These are phyloP conservation scores for Scleropages formosus DNA, from an alignment of 2,797 vertebrate genomes.

Conservation along the genomic window DNA sequence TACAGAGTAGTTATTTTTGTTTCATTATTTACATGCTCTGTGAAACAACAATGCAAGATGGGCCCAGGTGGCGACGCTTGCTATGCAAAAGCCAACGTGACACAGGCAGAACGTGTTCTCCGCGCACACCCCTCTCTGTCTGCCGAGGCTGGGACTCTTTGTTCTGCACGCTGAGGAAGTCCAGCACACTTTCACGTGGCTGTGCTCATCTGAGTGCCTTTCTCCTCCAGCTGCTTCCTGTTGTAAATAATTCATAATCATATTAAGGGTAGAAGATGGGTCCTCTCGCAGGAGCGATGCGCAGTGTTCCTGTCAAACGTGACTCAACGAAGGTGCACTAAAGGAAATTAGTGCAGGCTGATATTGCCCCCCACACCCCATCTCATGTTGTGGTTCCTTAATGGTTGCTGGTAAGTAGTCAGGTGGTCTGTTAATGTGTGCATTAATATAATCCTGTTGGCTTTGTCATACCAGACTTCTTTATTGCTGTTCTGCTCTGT, in stretches of 20 bases:
- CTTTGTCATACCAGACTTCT: no score
- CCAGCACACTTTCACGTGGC: neutral
- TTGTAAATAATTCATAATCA: conserved; percentile 56
- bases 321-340: conserved; percentile 40
- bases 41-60: no score
- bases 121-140: neutral
- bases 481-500: no score
- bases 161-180: neutral
- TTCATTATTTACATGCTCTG: neutral
- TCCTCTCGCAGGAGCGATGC: conserved; percentile 36
- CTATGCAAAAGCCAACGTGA: neutral
- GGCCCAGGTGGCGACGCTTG: no score
- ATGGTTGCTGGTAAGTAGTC: conserved; percentile 16
- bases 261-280: conserved; percentile 52
- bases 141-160: no score
- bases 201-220: conserved; percentile 18
- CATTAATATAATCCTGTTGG: no score
- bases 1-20: neutral
- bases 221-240: conserved; percentile 15
- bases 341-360: conserved; percentile 55
- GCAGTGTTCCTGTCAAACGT: conserved; percentile 46
- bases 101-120: neutral
- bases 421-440: no score
- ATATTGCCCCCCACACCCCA: conserved; percentile 25
- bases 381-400: neutral